Conservation (phyloP, 2,113 vertebrate species). For the Hyperoodon ampullatus region DNA sequence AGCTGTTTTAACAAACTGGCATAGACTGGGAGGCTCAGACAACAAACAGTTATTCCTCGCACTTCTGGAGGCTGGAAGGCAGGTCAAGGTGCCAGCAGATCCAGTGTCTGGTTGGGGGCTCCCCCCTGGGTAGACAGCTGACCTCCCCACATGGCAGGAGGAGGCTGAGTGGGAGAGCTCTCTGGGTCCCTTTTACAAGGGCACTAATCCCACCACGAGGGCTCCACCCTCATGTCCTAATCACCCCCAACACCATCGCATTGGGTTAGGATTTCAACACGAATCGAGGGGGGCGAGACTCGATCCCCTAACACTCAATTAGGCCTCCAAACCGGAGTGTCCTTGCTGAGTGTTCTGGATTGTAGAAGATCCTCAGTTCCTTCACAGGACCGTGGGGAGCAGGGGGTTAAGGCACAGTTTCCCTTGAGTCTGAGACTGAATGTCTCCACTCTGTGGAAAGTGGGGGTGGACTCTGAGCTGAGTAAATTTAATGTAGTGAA, state of each 20-base stretch:
- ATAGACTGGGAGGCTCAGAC: neutral
- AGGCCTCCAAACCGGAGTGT: neutral
- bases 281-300: neutral
- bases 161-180: too few species aligned
- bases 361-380: too few species aligned
- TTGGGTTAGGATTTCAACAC: neutral
- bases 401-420: accelerated
- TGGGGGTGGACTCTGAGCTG: neutral
- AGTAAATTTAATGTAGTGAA: neutral
- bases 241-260: neutral
- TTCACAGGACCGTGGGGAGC: neutral
- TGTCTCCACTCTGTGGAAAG: neutral
- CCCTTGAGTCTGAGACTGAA: neutral
- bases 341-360: neutral
- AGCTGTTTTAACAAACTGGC: neutral
- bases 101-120: neutral
- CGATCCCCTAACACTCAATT: too few species aligned
- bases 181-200: neutral
- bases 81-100: neutral
- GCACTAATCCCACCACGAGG: neutral
- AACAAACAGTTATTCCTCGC: neutral
- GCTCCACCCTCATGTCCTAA: neutral
- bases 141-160: neutral
- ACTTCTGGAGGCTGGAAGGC: neutral
- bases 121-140: neutral